phyloP scores from a whole-genome alignment of 2,113 vertebrate genomes.

The Zapus hudsonius region DNA sequence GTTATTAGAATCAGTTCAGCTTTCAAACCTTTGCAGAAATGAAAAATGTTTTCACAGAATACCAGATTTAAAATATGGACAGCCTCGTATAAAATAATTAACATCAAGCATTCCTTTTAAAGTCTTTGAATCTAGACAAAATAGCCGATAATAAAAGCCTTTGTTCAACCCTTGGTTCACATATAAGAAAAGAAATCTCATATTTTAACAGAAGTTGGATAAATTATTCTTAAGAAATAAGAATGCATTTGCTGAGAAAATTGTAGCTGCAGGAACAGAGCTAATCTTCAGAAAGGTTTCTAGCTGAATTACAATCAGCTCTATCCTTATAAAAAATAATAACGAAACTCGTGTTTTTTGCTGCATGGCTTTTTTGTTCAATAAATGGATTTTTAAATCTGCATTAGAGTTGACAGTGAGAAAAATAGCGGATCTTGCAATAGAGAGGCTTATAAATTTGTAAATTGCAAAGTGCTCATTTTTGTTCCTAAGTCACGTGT shows the following conservation, averaged over 20 bases:
- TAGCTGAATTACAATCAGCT: constrained; percentile 70
- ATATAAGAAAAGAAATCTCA: constrained; percentile 66
- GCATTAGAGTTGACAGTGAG: constrained; percentile 23
- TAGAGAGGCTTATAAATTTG: constrained; percentile 62
- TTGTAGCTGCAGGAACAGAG: constrained; percentile 72
- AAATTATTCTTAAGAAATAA: constrained; percentile 69
- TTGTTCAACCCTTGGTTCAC: constrained; percentile 51
- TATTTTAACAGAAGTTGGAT: constrained; percentile 62
- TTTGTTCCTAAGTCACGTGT: neutral
- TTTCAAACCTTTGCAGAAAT: constrained; percentile 70
- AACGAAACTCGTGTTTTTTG: constrained; percentile 44
- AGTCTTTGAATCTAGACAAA: constrained; percentile 74
- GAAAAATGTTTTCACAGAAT: constrained; percentile 72
- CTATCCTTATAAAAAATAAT: constrained; percentile 55
- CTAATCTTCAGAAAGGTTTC: constrained; percentile 68
- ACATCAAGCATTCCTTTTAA: constrained; percentile 70
- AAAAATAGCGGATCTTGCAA: constrained; percentile 48
- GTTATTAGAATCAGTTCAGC: constrained; percentile 60
- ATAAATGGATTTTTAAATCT: constrained; percentile 68
- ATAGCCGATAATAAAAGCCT: constrained; percentile 64
- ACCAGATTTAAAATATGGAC: constrained; percentile 68
- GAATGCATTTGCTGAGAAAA: constrained; percentile 66
- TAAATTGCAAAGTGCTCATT: constrained; percentile 54
- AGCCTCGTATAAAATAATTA: constrained; percentile 81
- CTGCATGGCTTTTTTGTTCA: constrained; percentile 51